Base-by-base conservation (phyloP, 2,113 vertebrate species). In the Pluvialis apricaria region DNA sequence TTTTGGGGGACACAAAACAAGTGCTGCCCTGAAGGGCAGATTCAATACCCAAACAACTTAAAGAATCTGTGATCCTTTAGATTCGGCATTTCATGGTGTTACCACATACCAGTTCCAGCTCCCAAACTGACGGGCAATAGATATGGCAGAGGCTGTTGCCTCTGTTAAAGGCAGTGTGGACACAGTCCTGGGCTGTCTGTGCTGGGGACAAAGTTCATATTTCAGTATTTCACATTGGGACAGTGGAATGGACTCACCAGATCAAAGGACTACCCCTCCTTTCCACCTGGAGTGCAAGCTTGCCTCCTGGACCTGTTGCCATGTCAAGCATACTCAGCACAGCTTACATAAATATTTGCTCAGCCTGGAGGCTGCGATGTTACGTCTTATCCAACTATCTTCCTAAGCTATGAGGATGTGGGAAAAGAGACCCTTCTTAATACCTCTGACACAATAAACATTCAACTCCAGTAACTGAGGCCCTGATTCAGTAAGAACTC, bases 391-490 rank as follows among this genome's bases (percentile, higher is more conserved):
- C 81, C 42, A 75, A 42, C 87, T 26, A 62, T 21, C 79, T 62
- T 82, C 66, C 78, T 65, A 54, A 82, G 81, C 0, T 0, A 72
- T 8, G 9, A 80, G 77, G 61, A 77, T 49, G 75, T 60, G 51
- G 51, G 62, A 62, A 58, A 61, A 84, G 18, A 90, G 26, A 26
- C 78, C 47, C 49, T 87, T 96, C 65, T 85, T 69, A 61, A 44
- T 42, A 66, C 34, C 65, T 92, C 21, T 81, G 84, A 60, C 68
- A 73, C 34, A 66, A 91, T 85, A 96, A 95, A 90, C 79, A 75
- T 83, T 69, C 86, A 77, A 15, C 55, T 73, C 15, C 75, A 68
- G 61, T 34, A 44, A 44, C 73, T 2, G 69, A n/a, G 68, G 91
- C 51, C 69, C 73, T 73, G 78, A 62, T 86, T 92, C 92, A 54